Evolutionary conservation across 2,113 vertebrate species (phyloP).

Genomic region (Pelecanoides urinatrix): DNA sequence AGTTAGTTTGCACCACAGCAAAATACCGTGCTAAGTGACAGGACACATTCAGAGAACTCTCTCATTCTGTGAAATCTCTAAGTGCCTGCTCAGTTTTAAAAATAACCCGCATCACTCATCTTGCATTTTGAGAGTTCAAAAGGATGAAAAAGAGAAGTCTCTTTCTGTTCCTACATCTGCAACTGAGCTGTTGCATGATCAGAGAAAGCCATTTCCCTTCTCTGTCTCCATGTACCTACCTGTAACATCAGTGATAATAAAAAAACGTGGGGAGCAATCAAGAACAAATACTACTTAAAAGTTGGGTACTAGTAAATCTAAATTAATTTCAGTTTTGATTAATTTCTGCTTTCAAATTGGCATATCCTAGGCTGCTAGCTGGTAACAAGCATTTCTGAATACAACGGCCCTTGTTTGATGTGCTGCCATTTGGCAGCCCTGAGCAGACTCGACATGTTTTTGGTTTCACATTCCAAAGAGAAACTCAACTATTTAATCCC

Average conservation of each 20-base stretch:
- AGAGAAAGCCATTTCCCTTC: background rate
- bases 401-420: background rate
- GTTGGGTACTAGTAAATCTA: background rate
- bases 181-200: background rate
- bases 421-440: constrained; percentile 17
- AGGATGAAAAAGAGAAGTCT: background rate
- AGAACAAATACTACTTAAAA: background rate
- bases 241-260: background rate
- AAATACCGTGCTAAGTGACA: constrained; percentile 19
- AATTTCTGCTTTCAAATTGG: background rate
- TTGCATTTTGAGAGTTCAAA: background rate
- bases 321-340: background rate
- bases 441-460: background rate
- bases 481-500: background rate
- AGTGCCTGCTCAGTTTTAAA: constrained; percentile 13
- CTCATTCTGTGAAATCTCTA: constrained; percentile 5
- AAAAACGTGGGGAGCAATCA: rapidly evolving
- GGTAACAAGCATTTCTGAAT: background rate
- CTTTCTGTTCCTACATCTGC: background rate
- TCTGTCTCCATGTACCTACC: background rate
- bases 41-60: constrained; percentile 32
- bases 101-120: constrained; percentile 17
- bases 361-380: background rate
- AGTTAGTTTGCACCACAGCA: background rate
- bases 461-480: constrained; percentile 26